A percentile compares a stretch with the other conserved stretches of the same genome.
Evolutionary conservation across 2,888 invertebrate species (phyloP).

Genomic region (Julus scandinavius): DNA sequence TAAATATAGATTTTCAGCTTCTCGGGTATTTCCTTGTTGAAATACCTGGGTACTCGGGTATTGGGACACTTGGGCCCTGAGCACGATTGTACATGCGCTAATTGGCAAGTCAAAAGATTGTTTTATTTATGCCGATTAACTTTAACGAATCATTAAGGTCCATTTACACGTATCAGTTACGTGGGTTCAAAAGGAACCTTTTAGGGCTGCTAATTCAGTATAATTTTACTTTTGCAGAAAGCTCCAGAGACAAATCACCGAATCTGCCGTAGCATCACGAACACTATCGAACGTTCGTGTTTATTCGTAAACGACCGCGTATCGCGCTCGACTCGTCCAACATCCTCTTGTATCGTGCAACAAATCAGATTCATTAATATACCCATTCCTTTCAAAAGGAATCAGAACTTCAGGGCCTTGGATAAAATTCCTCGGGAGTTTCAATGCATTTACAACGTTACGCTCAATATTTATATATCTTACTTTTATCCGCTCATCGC

Average conservation of each 20-base stretch:
- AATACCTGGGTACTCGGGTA: too few species aligned
- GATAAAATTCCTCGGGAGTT: conserved; percentile 33
- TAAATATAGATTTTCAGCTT: too few species aligned
- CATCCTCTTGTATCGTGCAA: not conserved
- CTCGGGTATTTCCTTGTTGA: too few species aligned
- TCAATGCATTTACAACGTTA: not conserved
- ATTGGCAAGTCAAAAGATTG: too few species aligned
- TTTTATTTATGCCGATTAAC: too few species aligned
- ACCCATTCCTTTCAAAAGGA: conserved; percentile 48
- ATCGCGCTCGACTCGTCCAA: not conserved
- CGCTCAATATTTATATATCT: conserved; percentile 29
- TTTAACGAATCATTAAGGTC: too few species aligned
- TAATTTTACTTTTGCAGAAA: not conserved
- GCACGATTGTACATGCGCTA: too few species aligned
- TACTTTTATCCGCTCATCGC: conserved; percentile 28
- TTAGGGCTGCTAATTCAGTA: not conserved
- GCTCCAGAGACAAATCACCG: not conserved
- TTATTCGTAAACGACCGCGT: not conserved
- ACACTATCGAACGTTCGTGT: not conserved
- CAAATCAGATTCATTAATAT: conserved; percentile 36
- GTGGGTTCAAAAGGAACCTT: too few species aligned
- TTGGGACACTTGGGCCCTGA: too few species aligned
- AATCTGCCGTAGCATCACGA: not conserved
- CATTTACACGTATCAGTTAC: too few species aligned
- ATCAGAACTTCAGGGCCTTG: conserved; percentile 15